phyloP scores from a whole-genome alignment of 2,797 vertebrate species.

The Smutsia temminckii region DNA sequence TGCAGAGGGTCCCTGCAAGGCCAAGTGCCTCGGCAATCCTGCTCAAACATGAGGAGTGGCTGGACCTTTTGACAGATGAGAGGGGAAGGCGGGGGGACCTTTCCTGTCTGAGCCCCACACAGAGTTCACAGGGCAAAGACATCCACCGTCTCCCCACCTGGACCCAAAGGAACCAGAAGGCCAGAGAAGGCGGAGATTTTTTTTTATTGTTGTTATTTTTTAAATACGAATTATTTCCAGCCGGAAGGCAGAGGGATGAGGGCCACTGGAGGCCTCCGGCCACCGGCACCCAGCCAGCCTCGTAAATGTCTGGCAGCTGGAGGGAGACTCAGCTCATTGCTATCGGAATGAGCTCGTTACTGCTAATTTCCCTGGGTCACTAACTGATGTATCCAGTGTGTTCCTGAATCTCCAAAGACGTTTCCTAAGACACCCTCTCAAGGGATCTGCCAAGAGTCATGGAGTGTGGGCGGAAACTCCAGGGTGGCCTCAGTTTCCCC shows the following conservation, averaged over 20 bases:
- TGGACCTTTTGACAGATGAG: neutral
- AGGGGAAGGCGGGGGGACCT: no score
- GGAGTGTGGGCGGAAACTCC: constrained; percentile 7
- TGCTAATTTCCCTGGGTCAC: constrained; percentile 82
- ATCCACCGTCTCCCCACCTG: constrained; percentile 47
- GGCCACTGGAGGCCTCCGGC: constrained; percentile 76
- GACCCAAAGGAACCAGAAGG: constrained; percentile 45
- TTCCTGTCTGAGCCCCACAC: neutral
- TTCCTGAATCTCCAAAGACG: constrained; percentile 69
- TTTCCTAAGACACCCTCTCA: constrained; percentile 38
- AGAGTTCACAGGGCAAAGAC: neutral
- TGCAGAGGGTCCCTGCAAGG: neutral
- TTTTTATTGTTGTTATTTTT: constrained; percentile 83
- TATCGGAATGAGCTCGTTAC: constrained; percentile 82
- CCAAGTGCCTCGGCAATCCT: neutral
- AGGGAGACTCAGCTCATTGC: constrained; percentile 81
- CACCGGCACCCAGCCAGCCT: constrained; percentile 83
- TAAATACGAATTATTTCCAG: constrained; percentile 86
- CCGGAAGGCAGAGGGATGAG: constrained; percentile 85
- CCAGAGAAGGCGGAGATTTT: constrained; percentile 32
- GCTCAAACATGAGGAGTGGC: fast-evolving
- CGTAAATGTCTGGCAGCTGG: constrained; percentile 85
- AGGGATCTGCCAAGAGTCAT: neutral
- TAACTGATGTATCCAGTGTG: constrained; percentile 78
- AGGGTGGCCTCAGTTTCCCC: constrained; percentile 70